Evolutionary conservation across 2,888 invertebrate genomes (phyloP), one percentile per base, ranked within the genome.

Genomic region (Drosophila setosimentum): DNA sequence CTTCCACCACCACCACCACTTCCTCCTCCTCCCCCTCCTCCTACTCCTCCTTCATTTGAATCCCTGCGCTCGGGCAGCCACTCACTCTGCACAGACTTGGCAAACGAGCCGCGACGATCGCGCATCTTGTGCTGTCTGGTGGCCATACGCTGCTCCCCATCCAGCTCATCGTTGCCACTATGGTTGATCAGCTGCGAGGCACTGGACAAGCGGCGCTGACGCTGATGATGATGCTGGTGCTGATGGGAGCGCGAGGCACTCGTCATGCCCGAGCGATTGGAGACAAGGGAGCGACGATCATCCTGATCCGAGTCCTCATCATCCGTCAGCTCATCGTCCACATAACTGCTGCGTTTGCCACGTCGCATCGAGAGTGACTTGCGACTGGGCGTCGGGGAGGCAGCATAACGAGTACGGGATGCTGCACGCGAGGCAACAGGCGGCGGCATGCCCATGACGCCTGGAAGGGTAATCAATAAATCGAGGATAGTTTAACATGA

Each of bases 351-450:
- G 55, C 93, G 92, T 64, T 93, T 92, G 80, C 95, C 92, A 78
- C 95, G 94, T 35, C 94, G 94, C 68, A 95, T 94, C 35, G 94
- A 94, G 88, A 95, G 94, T 0, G 97, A 96, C 78, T 96, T 95
- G 37, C 96, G 94, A 85, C 96, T 96, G 69, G 95, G 94, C 0
- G 96, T 95, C 0, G 96, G 96, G 0, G 96, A 96, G 0, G 94
- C 94, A 3, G 96, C 95, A 37, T 96, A 94, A 10, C 96, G 95
- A 0, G 94, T 93, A 30, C 96, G 94, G 0, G 96, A 95, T 2
- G 94, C 93, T 0, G 94, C 94, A 29, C 95, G 94, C 86, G 94
- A 76, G 79, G 92, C 79, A 78, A 92, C 78, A 2, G 91, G 73
- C 0, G 91, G 87, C 1, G 93, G 92, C 85, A 92, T 92, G 21